Percentiles rank a stretch among this genome's conserved stretches.
phyloP scores from a whole-genome alignment of 2,888 invertebrate genomes.

The Xanthia icteritia region DNA sequence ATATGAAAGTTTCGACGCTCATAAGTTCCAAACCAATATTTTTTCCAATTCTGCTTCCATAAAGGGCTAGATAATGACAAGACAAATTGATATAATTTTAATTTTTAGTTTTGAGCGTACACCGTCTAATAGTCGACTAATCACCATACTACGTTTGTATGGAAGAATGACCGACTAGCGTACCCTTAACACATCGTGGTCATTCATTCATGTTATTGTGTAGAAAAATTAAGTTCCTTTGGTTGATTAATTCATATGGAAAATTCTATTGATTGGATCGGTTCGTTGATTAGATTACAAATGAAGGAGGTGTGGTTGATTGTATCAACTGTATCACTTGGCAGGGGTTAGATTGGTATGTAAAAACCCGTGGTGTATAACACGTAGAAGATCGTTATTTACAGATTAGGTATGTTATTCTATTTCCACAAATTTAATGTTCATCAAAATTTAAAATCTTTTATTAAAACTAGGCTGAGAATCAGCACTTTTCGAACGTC shows the following conservation, averaged over 20 bases:
- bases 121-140: too few relatives aligned
- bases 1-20: too few relatives aligned
- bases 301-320: neutral
- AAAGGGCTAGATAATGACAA: too few relatives aligned
- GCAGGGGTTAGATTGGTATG: neutral
- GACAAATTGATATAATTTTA: too few relatives aligned
- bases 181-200: neutral
- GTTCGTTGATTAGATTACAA: conserved; percentile 22
- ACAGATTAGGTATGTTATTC: neutral
- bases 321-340: neutral
- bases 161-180: too few relatives aligned
- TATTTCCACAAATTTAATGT: neutral
- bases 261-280: neutral
- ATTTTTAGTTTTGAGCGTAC: too few relatives aligned
- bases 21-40: too few relatives aligned
- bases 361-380: neutral
- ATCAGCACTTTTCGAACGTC: too few relatives aligned
- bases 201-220: neutral
- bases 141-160: too few relatives aligned
- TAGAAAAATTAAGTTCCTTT: neutral
- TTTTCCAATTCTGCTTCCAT: too few relatives aligned
- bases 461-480: too few relatives aligned
- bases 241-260: neutral
- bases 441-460: too few relatives aligned
- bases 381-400: neutral